These are phyloP conservation scores for Sebastes minor DNA, from an alignment of 2,797 vertebrate genomes.

Conservation along the genomic window DNA sequence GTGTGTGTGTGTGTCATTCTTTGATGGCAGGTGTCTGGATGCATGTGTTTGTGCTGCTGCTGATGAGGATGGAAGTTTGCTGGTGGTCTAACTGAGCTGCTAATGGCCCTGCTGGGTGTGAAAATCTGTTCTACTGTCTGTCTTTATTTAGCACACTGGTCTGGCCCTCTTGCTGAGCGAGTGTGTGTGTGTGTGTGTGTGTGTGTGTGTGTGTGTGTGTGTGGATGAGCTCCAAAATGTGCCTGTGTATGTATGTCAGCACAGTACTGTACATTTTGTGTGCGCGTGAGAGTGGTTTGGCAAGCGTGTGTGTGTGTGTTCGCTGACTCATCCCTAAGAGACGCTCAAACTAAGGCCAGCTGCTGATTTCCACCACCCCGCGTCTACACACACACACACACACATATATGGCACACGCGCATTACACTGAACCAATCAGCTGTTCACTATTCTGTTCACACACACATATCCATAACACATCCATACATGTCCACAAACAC, in stretches of 20 bases:
- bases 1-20: neutral
- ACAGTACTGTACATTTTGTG: constrained; percentile 8
- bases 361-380: constrained; percentile 31
- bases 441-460: constrained; percentile 3
- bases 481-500: constrained; percentile 1
- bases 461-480: neutral
- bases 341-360: constrained; percentile 63
- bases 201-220: constrained; percentile 11
- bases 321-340: constrained; percentile 58
- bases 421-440: constrained; percentile 17
- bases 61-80: constrained; percentile 72
- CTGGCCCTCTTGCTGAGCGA: constrained; percentile 29
- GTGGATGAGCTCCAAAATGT: constrained; percentile 38
- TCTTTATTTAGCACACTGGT: constrained; percentile 75
- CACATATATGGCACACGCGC: neutral
- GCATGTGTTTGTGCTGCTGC: constrained; percentile 63
- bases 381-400: neutral
- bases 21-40: constrained; percentile 60
- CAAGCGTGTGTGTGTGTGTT: constrained; percentile 7
- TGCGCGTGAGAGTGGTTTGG: neutral
- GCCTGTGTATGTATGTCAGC: constrained; percentile 43
- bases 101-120: constrained; percentile 74
- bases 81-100: constrained; percentile 74
- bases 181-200: constrained; percentile 22
- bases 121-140: constrained; percentile 78